Evolutionary conservation across 1,140 invertebrate species (phyloP).

Genomic region (Holotrichia oblita): DNA sequence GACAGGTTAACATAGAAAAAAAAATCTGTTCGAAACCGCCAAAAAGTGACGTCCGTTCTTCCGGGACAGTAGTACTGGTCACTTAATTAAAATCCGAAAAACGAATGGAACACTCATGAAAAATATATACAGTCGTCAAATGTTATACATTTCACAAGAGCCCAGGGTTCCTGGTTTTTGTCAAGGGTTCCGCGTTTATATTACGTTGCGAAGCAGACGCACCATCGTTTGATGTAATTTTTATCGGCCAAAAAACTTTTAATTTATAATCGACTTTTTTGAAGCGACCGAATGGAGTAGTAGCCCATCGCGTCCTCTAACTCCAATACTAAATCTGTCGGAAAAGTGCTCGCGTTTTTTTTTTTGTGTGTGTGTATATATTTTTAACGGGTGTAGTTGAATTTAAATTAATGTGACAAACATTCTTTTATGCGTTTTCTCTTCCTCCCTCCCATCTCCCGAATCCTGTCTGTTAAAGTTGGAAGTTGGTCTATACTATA

Average conservation of each 20-base stretch:
- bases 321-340: conserved; percentile 35
- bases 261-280: conserved; percentile 38
- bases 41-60: background rate
- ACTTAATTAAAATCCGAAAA: conserved; percentile 37
- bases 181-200: conserved; percentile 26
- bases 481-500: no score
- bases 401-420: conserved; percentile 38
- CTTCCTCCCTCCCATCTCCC: no score
- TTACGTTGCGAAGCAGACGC: background rate
- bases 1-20: background rate
- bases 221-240: conserved; percentile 39
- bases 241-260: conserved; percentile 38
- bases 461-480: background rate
- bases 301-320: background rate
- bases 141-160: conserved; percentile 28
- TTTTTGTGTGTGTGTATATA: no score
- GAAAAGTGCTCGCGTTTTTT: conserved; percentile 25
- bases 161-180: background rate
- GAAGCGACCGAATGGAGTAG: background rate
- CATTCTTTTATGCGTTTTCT: conserved; percentile 19
- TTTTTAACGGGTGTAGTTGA: conserved; percentile 12
- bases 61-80: conserved; percentile 1
- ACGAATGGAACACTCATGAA: background rate
- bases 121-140: conserved; percentile 10
- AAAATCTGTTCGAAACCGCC: background rate